A percentile compares a stretch with the other conserved stretches of the same genome.
Conservation (phyloP, 2,113 vertebrate species). For the Pelobates fuscus region DNA sequence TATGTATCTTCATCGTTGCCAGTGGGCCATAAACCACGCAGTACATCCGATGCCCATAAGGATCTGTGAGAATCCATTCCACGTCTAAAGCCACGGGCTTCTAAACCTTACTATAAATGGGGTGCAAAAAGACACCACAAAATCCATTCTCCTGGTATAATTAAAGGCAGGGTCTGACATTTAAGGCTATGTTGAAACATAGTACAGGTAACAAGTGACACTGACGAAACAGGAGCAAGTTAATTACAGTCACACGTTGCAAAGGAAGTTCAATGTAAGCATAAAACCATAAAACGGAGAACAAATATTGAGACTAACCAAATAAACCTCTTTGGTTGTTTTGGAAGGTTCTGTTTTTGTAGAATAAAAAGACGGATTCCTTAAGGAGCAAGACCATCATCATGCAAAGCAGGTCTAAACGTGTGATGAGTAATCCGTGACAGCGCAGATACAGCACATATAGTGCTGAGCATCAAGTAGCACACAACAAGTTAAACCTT, state of each 20-base stretch:
- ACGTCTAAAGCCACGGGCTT: constrained; percentile 4
- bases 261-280: constrained; percentile 52
- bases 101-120: background rate
- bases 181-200: constrained; percentile 25
- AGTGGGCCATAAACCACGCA: constrained; percentile 69
- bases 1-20: constrained; percentile 83
- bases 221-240: background rate
- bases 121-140: background rate
- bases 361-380: constrained; percentile 53
- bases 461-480: constrained; percentile 6
- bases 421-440: constrained; percentile 37
- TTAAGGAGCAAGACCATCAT: constrained; percentile 42
- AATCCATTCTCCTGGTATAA: background rate
- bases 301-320: background rate
- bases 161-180: background rate
- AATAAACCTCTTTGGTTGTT: background rate
- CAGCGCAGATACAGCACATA: background rate
- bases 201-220: constrained; percentile 41
- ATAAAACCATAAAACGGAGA: constrained; percentile 50
- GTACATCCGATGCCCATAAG: constrained; percentile 73
- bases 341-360: constrained; percentile 36
- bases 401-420: constrained; percentile 56
- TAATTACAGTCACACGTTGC: background rate
- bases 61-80: constrained; percentile 87
- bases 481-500: constrained; percentile 56